A percentile compares a stretch with the other conserved stretches of the same genome.
phyloP scores from a whole-genome alignment of 1,140 invertebrate species.

The Eulimnadia texana region DNA sequence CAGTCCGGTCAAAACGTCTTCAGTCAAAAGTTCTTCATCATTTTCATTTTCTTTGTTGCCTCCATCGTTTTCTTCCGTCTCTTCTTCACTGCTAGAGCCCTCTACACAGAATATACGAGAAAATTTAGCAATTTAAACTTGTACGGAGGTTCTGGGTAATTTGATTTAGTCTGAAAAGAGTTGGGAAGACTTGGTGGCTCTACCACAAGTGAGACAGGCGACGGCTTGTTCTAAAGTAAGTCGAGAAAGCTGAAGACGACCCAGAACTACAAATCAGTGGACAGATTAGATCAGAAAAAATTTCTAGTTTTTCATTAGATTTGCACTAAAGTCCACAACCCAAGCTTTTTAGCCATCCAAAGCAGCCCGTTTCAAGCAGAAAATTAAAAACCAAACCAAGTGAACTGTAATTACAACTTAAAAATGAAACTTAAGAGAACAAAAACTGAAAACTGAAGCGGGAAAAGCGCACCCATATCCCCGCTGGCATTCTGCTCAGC shows the following conservation, averaged over 20 bases:
- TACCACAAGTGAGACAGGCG: neutral
- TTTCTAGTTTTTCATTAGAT: no score
- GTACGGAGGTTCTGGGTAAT: neutral
- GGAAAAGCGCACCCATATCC: neutral
- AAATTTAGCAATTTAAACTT: no score
- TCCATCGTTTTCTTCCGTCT: neutral
- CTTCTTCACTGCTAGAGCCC: neutral
- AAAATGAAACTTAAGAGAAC: neutral
- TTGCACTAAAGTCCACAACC: no score
- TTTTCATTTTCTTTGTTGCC: neutral
- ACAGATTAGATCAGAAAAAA: no score
- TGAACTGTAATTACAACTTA: no score
- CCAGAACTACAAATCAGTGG: no score
- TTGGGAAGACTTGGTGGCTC: neutral
- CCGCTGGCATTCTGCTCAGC: neutral
- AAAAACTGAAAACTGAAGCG: neutral
- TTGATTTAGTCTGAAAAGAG: neutral
- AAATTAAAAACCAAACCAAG: no score
- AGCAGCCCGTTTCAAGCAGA: no score
- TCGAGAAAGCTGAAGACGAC: neutral
- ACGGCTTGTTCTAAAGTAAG: neutral
- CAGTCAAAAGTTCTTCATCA: neutral
- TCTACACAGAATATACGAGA: neutral
- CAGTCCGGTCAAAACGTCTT: neutral
- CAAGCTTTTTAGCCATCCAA: no score